These are phyloP conservation scores for Drosophila stalkeri DNA, from an alignment of 2,888 invertebrate genomes.

Conservation along the genomic window DNA sequence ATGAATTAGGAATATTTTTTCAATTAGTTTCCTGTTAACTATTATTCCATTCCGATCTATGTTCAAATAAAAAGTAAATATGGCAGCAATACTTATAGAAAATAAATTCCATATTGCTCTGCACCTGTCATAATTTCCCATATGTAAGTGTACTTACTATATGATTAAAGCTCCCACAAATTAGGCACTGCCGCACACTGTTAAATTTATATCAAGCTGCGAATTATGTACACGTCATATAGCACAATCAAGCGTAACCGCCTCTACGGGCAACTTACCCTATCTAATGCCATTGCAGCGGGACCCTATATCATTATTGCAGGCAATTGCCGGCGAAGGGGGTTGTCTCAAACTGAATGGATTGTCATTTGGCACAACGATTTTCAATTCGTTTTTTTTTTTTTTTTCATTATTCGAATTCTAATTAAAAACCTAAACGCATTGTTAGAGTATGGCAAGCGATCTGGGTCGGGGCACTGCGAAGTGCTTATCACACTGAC, in stretches of 20 bases:
- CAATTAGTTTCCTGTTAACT: too few relatives aligned
- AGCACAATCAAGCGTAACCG: slow-evolving; percentile 80
- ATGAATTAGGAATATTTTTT: too few relatives aligned
- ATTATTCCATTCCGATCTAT: neutral
- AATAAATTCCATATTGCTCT: neutral
- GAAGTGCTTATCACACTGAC: slow-evolving; percentile 78
- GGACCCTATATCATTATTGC: slow-evolving; percentile 70
- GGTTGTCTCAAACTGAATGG: slow-evolving; percentile 45
- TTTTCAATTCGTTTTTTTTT: slow-evolving; percentile 47
- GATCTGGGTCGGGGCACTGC: slow-evolving; percentile 29
- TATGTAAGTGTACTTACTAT: slow-evolving; percentile 6
- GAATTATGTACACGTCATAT: slow-evolving; percentile 77
- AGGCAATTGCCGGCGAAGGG: slow-evolving; percentile 70
- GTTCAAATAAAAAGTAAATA: neutral
- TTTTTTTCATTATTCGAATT: slow-evolving; percentile 60
- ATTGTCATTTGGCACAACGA: slow-evolving; percentile 56
- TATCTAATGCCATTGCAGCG: slow-evolving; percentile 23
- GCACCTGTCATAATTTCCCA: slow-evolving; percentile 32
- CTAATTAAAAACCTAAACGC: slow-evolving; percentile 75
- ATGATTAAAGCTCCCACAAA: slow-evolving; percentile 45
- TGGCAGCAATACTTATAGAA: neutral
- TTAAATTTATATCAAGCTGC: slow-evolving; percentile 32
- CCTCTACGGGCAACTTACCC: slow-evolving; percentile 60
- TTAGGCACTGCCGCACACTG: slow-evolving; percentile 20
- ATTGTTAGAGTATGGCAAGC: slow-evolving; percentile 67